Percentiles rank a stretch among this genome's conserved stretches.
phyloP scores from a whole-genome alignment of 2,113 vertebrate species.

The Dromaius novaehollandiae region DNA sequence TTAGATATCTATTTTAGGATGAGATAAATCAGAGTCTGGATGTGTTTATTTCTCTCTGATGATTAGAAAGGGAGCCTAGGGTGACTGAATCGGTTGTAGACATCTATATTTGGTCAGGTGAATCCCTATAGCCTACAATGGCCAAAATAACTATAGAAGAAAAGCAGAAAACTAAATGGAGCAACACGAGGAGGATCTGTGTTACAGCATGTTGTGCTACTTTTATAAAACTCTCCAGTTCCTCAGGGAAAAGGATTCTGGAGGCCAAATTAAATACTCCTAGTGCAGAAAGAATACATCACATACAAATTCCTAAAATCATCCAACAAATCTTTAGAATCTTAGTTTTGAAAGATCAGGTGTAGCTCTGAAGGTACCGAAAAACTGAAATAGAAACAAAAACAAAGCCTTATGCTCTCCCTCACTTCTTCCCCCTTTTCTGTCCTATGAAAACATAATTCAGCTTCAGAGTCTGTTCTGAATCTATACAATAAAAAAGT shows the following conservation, averaged over 20 bases:
- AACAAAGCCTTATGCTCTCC: not conserved
- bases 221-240: not conserved
- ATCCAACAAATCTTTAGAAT: not conserved
- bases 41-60: slow-evolving; percentile 43
- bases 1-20: slow-evolving; percentile 24
- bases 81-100: slow-evolving; percentile 22
- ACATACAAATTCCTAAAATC: not conserved
- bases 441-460: not conserved
- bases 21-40: slow-evolving; percentile 24
- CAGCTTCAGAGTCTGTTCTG: not conserved
- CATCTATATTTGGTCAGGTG: slow-evolving; percentile 66
- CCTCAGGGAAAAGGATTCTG: not conserved
- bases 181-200: not conserved
- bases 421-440: not conserved
- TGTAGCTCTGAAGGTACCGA: not conserved
- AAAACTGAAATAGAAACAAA: not conserved
- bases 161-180: slow-evolving; percentile 7
- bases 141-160: slow-evolving; percentile 23
- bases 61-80: slow-evolving; percentile 29
- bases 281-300: not conserved
- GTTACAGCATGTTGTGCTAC: not conserved
- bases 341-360: not conserved
- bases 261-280: not conserved
- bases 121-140: not conserved
- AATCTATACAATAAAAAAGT: not conserved